These are phyloP conservation scores for Drosophila murphyi DNA, from an alignment of 1,140 invertebrate genomes.

Conservation along the genomic window DNA sequence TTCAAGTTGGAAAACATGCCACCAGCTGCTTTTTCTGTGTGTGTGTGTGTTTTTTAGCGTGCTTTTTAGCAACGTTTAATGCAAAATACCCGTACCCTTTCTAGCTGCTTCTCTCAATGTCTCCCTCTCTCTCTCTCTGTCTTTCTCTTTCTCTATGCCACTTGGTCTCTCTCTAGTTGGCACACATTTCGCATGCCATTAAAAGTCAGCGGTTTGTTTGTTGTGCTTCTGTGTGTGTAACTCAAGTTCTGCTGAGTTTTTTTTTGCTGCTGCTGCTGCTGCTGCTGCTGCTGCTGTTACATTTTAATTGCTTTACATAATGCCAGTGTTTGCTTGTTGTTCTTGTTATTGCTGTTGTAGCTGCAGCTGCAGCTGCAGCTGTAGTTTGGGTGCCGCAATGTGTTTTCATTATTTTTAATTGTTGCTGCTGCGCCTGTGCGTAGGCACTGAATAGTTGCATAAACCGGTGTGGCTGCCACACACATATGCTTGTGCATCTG, in stretches of 20 bases:
- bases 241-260: slow-evolving; percentile 60
- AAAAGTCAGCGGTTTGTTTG: slow-evolving; percentile 72
- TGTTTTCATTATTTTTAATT: slow-evolving; percentile 78
- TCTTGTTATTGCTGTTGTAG: slow-evolving; percentile 18
- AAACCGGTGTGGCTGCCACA: slow-evolving; percentile 6
- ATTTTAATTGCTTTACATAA: slow-evolving; percentile 82
- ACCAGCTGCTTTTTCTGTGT: slow-evolving; percentile 18
- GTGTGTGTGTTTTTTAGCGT: slow-evolving; percentile 29
- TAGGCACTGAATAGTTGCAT: slow-evolving; percentile 33
- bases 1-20: slow-evolving; percentile 41
- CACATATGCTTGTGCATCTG: background rate
- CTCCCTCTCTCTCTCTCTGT: background rate
- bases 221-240: slow-evolving; percentile 26
- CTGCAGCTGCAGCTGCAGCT: slow-evolving; percentile 11
- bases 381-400: slow-evolving; percentile 36
- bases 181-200: slow-evolving; percentile 69
- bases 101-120: background rate
- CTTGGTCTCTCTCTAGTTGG: slow-evolving; percentile 18
- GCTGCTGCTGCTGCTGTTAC: slow-evolving; percentile 46
- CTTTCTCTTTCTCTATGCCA: background rate
- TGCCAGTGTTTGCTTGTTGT: slow-evolving; percentile 51
- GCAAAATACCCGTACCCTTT: background rate
- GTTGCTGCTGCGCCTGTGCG: slow-evolving; percentile 51
- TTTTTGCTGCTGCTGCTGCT: slow-evolving; percentile 27
- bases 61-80: slow-evolving; percentile 42